These are phyloP conservation scores for Tipula helvola DNA, from an alignment of 2,888 invertebrate genomes.

Conservation along the genomic window DNA sequence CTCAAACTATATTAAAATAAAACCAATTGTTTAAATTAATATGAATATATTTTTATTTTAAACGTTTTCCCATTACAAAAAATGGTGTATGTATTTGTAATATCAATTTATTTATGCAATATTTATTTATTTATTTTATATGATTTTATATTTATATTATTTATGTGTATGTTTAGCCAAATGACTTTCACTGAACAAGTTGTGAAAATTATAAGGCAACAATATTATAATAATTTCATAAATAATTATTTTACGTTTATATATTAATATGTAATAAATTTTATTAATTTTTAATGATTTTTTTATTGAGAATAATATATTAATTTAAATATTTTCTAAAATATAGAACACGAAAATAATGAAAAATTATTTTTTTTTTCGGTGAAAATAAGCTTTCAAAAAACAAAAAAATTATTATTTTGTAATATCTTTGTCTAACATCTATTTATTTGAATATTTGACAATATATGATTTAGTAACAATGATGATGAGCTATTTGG, in stretches of 20 bases:
- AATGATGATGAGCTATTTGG: too few relatives aligned
- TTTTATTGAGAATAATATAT: background rate
- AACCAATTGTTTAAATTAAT: background rate
- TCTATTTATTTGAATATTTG: background rate
- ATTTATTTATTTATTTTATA: background rate
- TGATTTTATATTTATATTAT: background rate
- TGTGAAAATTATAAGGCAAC: background rate
- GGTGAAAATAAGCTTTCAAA: background rate
- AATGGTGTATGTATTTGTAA: background rate
- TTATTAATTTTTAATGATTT: background rate
- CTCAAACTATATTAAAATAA: too few relatives aligned
- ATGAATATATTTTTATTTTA: background rate
- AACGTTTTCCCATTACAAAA: background rate
- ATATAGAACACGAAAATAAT: background rate
- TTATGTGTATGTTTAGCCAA: background rate
- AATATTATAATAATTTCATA: background rate
- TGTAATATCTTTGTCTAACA: background rate
- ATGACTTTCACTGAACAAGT: background rate
- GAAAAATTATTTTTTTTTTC: background rate
- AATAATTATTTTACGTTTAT: background rate
- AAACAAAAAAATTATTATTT: background rate
- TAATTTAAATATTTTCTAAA: background rate
- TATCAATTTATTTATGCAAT: background rate
- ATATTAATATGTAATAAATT: background rate
- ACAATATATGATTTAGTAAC: background rate